A percentile compares a stretch with the other conserved stretches of the same genome.
phyloP scores from a whole-genome alignment of 1,140 invertebrate genomes.

The Aphidius ervi region DNA sequence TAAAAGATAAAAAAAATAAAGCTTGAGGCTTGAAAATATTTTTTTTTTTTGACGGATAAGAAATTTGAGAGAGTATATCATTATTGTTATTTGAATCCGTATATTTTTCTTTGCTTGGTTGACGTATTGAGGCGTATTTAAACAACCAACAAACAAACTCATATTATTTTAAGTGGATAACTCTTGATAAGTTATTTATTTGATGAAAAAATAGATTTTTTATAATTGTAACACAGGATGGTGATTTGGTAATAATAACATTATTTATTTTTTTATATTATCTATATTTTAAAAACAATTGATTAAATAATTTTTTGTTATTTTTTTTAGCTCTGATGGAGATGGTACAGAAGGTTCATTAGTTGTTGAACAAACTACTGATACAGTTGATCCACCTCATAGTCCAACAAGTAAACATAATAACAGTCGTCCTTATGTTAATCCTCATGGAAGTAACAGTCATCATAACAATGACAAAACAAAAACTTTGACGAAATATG shows the following conservation, averaged over 20 bases:
- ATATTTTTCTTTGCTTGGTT: no score
- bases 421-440: slow-evolving; percentile 43
- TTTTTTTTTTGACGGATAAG: not conserved
- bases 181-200: slow-evolving; percentile 16
- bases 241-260: slow-evolving; percentile 47
- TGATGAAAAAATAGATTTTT: slow-evolving; percentile 43
- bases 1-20: no score
- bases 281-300: not conserved
- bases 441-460: slow-evolving; percentile 46
- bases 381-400: slow-evolving; percentile 48
- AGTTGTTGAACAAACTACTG: slow-evolving; percentile 48
- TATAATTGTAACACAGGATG: slow-evolving; percentile 45
- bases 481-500: slow-evolving; percentile 80
- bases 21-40: not conserved
- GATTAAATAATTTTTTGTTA: slow-evolving; percentile 21
- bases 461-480: slow-evolving; percentile 55
- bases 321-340: slow-evolving; percentile 48
- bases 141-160: no score
- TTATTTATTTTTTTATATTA: slow-evolving; percentile 8
- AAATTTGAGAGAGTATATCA: no score
- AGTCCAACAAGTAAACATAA: slow-evolving; percentile 47
- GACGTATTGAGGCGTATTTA: no score
- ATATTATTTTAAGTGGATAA: not conserved
- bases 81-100: no score
- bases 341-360: slow-evolving; percentile 51